Evolutionary conservation across 1,140 invertebrate genomes (phyloP), one percentile per base, ranked within the genome.

Genomic region (Ceratina calcarata): DNA sequence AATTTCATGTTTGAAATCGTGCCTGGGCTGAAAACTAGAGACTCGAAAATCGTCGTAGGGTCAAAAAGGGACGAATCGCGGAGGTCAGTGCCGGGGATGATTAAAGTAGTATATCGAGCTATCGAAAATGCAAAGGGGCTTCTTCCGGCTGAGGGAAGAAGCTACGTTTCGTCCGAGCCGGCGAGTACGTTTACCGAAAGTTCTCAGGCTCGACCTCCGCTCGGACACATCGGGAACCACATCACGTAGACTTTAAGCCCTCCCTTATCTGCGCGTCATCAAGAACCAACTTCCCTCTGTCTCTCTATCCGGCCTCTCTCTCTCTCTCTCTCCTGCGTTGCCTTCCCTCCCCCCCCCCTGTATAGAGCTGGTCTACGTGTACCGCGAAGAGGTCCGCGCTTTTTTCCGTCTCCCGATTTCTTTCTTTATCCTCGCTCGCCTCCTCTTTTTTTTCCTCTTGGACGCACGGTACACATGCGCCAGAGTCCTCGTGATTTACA

Each of bases 241-340:
- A 89, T 92, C 92, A 93, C 92, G 92, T 93, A 92, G 87, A 88
- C 87, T 87, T 89, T 88, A 89, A 92, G 91, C 91, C 90, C 90
- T 90, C 90, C 90, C 91, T 93, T 93, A 93, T 93, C 92, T 92
- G 78, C 88, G 88, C 91, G 89, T 93, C 92, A 92, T 92, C 92
- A 86, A 83, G 89, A 89, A 84, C 85, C 82, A 81, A 84, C 84
- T 86, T 86, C 85, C 77, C 81, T 87, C 86, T 83, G 85, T 87
- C 87, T 86, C 89, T 89, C 86, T 86, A 85, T 83, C 88, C 88
- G 81, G 70, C 83, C 84, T 78, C 79, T 82, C 69, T 65, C 51
- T 71, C 74, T 88, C 80, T 84, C 78, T 81, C 78, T 76, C 78
- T 83, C 67, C 83, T 77, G 78, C 81, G 37, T 45, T 10, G 0